Conservation (phyloP, 2,797 vertebrate genomes). For the Pangasius sanitwongsei region DNA sequence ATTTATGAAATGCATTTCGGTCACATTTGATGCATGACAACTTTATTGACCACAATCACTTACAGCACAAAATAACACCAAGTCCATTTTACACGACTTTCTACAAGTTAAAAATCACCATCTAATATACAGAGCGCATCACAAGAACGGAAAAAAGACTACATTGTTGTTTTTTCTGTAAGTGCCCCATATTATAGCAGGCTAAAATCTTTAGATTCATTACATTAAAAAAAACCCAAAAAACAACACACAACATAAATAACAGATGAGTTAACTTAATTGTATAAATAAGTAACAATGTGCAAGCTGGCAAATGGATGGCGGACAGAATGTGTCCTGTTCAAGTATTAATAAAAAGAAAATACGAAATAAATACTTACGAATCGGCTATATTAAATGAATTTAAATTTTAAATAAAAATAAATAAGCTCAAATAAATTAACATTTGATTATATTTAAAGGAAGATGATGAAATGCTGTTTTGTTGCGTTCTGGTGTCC, state of each 20-base stretch:
- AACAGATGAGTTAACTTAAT: not conserved
- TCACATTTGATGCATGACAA: constrained; percentile 69
- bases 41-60: constrained; percentile 82
- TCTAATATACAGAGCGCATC: constrained; percentile 70
- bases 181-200: not conserved
- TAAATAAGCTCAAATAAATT: constrained; percentile 68
- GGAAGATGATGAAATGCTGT: not conserved
- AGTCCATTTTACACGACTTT: constrained; percentile 64
- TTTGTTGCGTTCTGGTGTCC: not conserved
- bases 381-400: not conserved
- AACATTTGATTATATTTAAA: constrained; percentile 22
- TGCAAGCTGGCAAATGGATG: constrained; percentile 7
- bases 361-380: constrained; percentile 34
- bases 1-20: not conserved
- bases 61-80: constrained; percentile 75
- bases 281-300: constrained; percentile 11
- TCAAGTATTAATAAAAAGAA: constrained; percentile 44
- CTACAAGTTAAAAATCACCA: constrained; percentile 70
- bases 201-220: not conserved
- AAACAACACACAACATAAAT: not conserved
- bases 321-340: not conserved
- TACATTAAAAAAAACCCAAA: not conserved
- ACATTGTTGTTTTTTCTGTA: not conserved
- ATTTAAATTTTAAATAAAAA: constrained; percentile 5
- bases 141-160: constrained; percentile 54